phyloP scores from a whole-genome alignment of 2,113 vertebrate genomes.

The Kryptolebias marmoratus region DNA sequence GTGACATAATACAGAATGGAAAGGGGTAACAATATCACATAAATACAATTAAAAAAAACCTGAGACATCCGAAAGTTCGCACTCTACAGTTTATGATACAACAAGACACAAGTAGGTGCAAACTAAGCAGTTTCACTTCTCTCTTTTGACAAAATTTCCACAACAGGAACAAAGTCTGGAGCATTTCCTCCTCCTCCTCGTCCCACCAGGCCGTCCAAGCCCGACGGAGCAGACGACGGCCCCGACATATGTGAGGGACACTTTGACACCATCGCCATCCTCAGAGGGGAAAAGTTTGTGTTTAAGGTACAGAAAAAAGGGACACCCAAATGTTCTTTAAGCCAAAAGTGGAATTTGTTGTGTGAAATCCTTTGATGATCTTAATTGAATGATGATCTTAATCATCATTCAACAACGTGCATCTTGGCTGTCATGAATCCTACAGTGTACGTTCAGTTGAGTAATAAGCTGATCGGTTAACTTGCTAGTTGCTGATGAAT shows the following conservation, averaged over 20 bases:
- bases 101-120: neutral
- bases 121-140: constrained; percentile 1
- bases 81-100: neutral
- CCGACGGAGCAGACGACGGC: constrained; percentile 73
- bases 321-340: neutral
- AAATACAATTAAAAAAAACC: neutral
- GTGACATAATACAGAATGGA: no score
- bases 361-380: neutral
- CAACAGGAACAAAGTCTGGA: constrained; percentile 72
- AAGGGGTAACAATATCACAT: neutral
- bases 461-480: neutral
- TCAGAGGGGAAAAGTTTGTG: constrained; percentile 92
- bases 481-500: neutral
- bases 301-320: constrained; percentile 84
- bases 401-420: neutral
- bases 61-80: neutral
- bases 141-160: neutral
- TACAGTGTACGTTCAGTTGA: no score
- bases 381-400: neutral
- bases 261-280: constrained; percentile 89
- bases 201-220: constrained; percentile 68
- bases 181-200: constrained; percentile 71
- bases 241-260: constrained; percentile 90
- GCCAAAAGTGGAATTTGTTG: neutral
- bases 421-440: no score